phyloP scores from a whole-genome alignment of 2,888 invertebrate species.

The Abrostola triplasia region DNA sequence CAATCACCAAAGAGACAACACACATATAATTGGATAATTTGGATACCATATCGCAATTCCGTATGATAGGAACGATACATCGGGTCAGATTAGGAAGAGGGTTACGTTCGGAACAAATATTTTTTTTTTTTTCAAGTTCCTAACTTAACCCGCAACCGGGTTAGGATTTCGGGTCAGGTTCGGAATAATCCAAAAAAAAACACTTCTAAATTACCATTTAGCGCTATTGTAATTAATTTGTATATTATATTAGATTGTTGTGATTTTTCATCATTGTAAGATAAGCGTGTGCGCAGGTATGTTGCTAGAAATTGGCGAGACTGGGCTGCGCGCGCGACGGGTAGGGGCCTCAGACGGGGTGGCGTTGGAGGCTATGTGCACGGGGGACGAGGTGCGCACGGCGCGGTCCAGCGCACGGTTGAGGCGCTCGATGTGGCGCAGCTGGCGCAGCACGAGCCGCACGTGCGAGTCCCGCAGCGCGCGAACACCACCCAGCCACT shows the following conservation, averaged over 20 bases:
- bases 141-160: too few relatives aligned
- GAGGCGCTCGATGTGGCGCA: slow-evolving; percentile 72
- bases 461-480: slow-evolving; percentile 74
- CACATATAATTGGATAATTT: too few relatives aligned
- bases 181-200: too few relatives aligned
- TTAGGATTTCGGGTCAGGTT: too few relatives aligned
- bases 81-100: too few relatives aligned
- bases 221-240: too few relatives aligned
- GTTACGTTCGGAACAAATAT: too few relatives aligned
- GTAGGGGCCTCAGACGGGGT: not conserved
- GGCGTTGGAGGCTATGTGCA: not conserved
- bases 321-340: not conserved
- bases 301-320: not conserved
- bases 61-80: too few relatives aligned
- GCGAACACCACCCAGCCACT: slow-evolving; percentile 68
- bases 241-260: not conserved
- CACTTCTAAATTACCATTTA: too few relatives aligned
- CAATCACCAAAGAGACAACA: slow-evolving; percentile 9
- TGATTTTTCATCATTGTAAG: too few relatives aligned
- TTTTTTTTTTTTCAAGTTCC: too few relatives aligned
- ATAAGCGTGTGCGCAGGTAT: not conserved
- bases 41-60: too few relatives aligned
- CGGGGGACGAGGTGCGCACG: not conserved
- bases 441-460: slow-evolving; percentile 70
- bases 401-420: slow-evolving; percentile 68